A percentile compares a stretch with the other conserved stretches of the same genome.
Conservation (phyloP, 2,113 vertebrate species). For the Macroglossus sobrinus region DNA sequence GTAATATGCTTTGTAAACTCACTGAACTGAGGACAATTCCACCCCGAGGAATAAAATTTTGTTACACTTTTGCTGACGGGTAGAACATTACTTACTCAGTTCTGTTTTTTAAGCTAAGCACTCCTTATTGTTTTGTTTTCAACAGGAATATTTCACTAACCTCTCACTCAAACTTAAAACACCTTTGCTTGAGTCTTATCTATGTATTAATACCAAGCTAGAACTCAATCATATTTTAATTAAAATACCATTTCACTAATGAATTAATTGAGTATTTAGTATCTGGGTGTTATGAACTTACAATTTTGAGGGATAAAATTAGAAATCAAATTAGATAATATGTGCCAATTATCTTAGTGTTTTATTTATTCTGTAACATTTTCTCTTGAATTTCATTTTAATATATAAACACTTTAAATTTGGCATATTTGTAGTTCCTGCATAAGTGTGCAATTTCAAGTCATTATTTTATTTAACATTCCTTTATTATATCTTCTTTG, state of each 20-base stretch:
- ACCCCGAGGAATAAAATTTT: background rate
- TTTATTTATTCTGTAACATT: conserved; percentile 62
- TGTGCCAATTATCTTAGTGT: background rate
- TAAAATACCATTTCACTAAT: conserved; percentile 64
- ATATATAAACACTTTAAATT: background rate
- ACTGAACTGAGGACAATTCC: background rate
- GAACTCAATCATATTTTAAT: conserved; percentile 65
- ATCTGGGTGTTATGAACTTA: conserved; percentile 49
- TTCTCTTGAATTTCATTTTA: conserved; percentile 16
- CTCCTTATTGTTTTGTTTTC: conserved; percentile 42
- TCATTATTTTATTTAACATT: background rate
- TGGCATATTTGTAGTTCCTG: background rate
- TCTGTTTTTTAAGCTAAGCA: background rate
- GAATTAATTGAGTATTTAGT: conserved; percentile 69
- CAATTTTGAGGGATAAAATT: conserved; percentile 68
- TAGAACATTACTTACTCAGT: conserved; percentile 31
- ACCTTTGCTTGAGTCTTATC: background rate
- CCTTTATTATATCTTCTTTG: background rate
- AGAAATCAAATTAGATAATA: conserved; percentile 58
- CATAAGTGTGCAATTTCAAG: background rate
- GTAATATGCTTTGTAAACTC: conserved; percentile 11
- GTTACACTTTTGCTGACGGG: background rate
- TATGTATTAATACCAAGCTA: background rate
- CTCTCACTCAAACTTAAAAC: conserved; percentile 39
- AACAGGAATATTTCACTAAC: background rate